Base-by-base conservation (phyloP, 1,140 invertebrate genomes). In the Drosophila saltans region DNA sequence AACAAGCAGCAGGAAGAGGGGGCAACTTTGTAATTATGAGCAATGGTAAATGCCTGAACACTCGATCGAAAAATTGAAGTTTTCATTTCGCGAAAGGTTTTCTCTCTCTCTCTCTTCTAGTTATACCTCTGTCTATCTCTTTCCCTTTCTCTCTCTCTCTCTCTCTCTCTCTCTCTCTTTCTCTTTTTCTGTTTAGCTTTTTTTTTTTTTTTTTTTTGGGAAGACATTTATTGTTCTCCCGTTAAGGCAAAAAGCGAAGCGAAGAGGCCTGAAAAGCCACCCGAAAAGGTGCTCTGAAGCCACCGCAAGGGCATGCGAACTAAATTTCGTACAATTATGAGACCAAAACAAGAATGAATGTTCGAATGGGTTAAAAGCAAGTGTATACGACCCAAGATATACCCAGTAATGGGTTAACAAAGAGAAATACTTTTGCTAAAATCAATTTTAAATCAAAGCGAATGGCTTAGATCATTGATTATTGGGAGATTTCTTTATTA, bases 261-360 rank as follows among this genome's bases (percentile, higher is more conserved):
- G 48, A 55, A 39, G 75, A 57, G 55, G 60, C 74, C 45, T 52
- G 45, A 77, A 81, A 81, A 77, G 66, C 58, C 65, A 63, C 57
- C 70, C 59, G 41, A 59, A 59, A 59, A 59, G 57, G 57, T 72
- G 71, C 78, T 68, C 61, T 61, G 45, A 75, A 75, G 79, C 84
- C 76, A 89, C 80, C 83, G 83, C 81, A 90, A 89, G 84, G 84
- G 84, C 84, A 89, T 90, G 85, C 85, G 85, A 89, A 89, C 85
- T 89, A 89, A 89, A 89, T 90, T 89, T 89, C 85, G 67, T 89
- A 90, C 85, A 90, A 89, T 89, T 89, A 89, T 89, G 84, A 83
- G 84, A 84, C 77, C 75, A 79, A 81, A 85, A 85, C 63, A 65
- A 75, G 81, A 60, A 75, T 45, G 28, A 73, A 52, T 43, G 16